Conservation (phyloP, 1,140 invertebrate species). For the Diabrotica virgifera region DNA sequence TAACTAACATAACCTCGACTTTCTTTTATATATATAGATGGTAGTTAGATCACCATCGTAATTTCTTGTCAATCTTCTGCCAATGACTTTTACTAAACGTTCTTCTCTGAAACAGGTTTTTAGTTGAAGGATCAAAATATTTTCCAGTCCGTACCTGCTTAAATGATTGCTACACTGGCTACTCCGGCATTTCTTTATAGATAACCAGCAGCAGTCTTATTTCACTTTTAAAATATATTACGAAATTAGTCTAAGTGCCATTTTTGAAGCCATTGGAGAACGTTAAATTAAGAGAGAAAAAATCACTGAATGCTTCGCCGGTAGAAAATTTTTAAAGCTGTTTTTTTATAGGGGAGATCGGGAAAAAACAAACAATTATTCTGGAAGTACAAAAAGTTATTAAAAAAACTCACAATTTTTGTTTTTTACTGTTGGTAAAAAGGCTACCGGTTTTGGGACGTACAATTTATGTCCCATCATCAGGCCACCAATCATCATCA, state of each 20-base stretch:
- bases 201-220: neutral
- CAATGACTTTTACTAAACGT: no score
- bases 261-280: constrained; percentile 13
- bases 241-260: constrained; percentile 19
- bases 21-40: no score
- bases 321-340: neutral
- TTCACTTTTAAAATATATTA: constrained; percentile 19
- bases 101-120: no score
- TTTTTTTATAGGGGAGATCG: neutral
- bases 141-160: neutral
- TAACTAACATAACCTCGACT: no score
- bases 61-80: no score
- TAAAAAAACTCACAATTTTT: no score
- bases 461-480: no score
- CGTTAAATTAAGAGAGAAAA: constrained; percentile 15
- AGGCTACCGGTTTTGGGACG: no score
- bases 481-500: no score
- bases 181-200: constrained; percentile 6
- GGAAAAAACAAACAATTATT: neutral
- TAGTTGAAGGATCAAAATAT: neutral
- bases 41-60: no score
- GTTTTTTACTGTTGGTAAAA: no score
- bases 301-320: neutral
- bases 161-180: constrained; percentile 11
- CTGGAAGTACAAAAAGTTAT: no score